phyloP scores from a whole-genome alignment of 2,113 vertebrate species.

The Megaleporinus macrocephalus region DNA sequence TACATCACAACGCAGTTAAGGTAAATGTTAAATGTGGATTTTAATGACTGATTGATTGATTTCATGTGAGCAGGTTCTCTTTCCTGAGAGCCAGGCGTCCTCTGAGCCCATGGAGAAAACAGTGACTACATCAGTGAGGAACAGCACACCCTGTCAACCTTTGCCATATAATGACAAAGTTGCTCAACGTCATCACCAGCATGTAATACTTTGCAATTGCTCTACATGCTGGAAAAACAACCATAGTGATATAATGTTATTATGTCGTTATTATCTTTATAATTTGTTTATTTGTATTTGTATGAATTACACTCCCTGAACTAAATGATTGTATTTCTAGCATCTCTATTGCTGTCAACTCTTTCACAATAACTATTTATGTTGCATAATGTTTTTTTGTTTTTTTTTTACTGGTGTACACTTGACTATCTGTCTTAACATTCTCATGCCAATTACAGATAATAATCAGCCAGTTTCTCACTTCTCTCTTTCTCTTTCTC shows the following conservation, averaged over 20 bases:
- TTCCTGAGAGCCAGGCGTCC: slow-evolving; percentile 87
- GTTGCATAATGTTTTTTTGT: background rate
- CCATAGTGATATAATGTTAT: no score
- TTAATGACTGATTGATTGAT: background rate
- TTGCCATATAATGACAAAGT: slow-evolving; percentile 45
- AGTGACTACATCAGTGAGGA: slow-evolving; percentile 60
- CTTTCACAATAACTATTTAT: background rate
- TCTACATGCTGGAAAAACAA: background rate
- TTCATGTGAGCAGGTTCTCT: slow-evolving; percentile 72
- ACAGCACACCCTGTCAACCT: slow-evolving; percentile 45
- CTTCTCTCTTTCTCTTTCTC: background rate
- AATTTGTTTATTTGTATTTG: no score
- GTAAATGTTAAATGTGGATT: background rate
- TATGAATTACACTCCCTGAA: no score
- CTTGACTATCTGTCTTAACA: background rate
- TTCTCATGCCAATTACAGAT: background rate
- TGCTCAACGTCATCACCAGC: slow-evolving; percentile 1
- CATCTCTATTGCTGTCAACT: no score
- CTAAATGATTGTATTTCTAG: no score
- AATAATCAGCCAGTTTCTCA: background rate
- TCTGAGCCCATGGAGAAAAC: slow-evolving; percentile 56
- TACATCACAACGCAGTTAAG: background rate
- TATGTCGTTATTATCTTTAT: no score
- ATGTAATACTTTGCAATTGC: slow-evolving; percentile 23
- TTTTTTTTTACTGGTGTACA: background rate